Evolutionary conservation across 2,888 invertebrate species (phyloP).

Genomic region (Andrena bucephala): DNA sequence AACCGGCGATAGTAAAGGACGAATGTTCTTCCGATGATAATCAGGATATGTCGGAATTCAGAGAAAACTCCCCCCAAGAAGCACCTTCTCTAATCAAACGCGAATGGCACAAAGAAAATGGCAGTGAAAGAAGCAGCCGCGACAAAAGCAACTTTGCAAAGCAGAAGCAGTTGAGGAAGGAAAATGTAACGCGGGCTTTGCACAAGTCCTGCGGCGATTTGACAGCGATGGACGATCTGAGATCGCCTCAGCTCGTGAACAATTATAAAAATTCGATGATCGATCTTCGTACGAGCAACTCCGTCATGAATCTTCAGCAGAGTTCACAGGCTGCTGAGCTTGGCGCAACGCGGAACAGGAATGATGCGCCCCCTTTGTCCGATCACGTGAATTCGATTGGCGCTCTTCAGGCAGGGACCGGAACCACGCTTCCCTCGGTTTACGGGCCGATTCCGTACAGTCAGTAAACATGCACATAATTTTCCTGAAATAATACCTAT

Average conservation of each 20-base stretch:
- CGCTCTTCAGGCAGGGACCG: conserved; percentile 76
- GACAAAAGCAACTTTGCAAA: neutral
- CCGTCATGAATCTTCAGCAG: conserved; percentile 12
- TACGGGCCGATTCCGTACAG: conserved; percentile 92
- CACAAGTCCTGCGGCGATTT: conserved; percentile 73
- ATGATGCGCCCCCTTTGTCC: conserved; percentile 46
- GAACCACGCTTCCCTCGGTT: conserved; percentile 89
- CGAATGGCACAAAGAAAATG: neutral
- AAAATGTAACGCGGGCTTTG: conserved; percentile 22
- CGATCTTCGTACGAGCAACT: conserved; percentile 58
- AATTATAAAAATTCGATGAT: conserved; percentile 75
- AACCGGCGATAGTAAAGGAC: conserved; percentile 53
- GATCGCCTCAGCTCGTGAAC: conserved; percentile 79
- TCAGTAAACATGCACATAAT: conserved; percentile 86
- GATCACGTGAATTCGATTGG: conserved; percentile 70
- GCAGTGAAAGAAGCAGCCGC: neutral
- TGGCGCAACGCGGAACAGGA: conserved; percentile 42
- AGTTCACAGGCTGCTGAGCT: conserved; percentile 37
- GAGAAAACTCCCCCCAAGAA: neutral
- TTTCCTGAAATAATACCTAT: conserved; percentile 62
- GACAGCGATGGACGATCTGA: conserved; percentile 67
- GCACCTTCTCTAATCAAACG: neutral
- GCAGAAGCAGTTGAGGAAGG: neutral
- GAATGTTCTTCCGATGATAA: conserved; percentile 26
- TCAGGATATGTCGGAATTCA: neutral